These are phyloP conservation scores for Diabrotica balteata DNA, from an alignment of 2,888 invertebrate species.

Conservation along the genomic window DNA sequence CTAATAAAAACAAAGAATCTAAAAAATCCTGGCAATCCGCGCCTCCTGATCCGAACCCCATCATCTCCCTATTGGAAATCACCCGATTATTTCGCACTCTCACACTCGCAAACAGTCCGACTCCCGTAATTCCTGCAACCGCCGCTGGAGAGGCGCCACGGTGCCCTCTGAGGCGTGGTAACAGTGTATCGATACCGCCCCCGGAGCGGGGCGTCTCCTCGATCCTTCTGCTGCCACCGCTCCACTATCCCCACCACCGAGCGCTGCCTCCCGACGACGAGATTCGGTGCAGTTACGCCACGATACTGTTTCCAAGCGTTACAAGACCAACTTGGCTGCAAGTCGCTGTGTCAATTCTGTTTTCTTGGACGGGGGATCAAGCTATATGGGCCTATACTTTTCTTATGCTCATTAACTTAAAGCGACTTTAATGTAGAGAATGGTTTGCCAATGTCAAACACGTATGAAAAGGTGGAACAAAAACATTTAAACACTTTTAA, in stretches of 20 bases:
- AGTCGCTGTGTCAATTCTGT: too few relatives aligned
- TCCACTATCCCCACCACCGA: conserved; percentile 10
- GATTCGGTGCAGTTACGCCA: conserved; percentile 20
- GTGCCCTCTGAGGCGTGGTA: conserved; percentile 15
- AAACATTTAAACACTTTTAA: too few relatives aligned
- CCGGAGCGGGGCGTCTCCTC: conserved; percentile 1
- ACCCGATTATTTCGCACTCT: conserved; percentile 23
- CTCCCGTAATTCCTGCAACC: conserved; percentile 4
- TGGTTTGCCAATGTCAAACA: too few relatives aligned
- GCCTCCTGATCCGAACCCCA: conserved; percentile 14
- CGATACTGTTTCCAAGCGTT: conserved; percentile 21
- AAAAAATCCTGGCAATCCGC: not conserved
- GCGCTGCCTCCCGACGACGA: conserved; percentile 1
- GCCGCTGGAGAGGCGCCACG: conserved; percentile 23
- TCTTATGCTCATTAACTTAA: too few relatives aligned
- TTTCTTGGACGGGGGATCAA: too few relatives aligned
- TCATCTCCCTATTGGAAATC: conserved; percentile 24
- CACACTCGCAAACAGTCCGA: not conserved
- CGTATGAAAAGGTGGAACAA: too few relatives aligned
- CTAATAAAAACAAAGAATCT: too few relatives aligned
- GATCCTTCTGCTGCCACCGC: conserved; percentile 4
- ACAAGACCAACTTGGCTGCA: not conserved
- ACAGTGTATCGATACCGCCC: conserved; percentile 22
- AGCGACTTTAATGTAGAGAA: too few relatives aligned
- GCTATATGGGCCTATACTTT: too few relatives aligned